Evolutionary conservation across 2,113 vertebrate genomes (phyloP).

Genomic region (Sitta europaea): DNA sequence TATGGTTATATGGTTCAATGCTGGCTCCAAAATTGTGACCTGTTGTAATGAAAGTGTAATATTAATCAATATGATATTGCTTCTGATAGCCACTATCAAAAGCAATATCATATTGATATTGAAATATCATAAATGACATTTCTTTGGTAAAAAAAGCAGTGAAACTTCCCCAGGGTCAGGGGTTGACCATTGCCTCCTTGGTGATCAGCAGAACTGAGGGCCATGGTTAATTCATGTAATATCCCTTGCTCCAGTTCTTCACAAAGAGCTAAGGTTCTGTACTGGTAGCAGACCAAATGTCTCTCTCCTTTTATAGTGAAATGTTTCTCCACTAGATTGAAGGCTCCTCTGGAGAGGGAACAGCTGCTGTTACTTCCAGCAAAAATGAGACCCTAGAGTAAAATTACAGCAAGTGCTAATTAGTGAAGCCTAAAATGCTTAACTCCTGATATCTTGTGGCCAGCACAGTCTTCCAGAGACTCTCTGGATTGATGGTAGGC

Average conservation of each 20-base stretch:
- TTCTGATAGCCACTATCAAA: too few species aligned
- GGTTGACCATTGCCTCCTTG: neutral
- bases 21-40: neutral
- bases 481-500: neutral
- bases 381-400: neutral
- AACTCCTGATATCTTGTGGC: neutral
- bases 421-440: constrained; percentile 9
- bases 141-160: neutral
- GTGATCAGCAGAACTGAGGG: neutral
- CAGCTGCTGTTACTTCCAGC: neutral
- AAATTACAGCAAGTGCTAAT: constrained; percentile 1
- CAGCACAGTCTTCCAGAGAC: neutral
- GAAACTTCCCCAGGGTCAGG: neutral
- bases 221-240: neutral
- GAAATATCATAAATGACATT: neutral
- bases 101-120: too few species aligned
- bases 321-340: neutral
- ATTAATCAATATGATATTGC: neutral
- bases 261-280: neutral
- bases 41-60: neutral
- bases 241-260: neutral
- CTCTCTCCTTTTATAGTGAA: neutral
- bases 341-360: neutral
- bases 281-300: neutral
- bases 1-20: neutral